Evolutionary conservation across 37 sponge, comb jelly and placozoan genomes (phyloP), one percentile per base, ranked within the genome.

Genomic region (Agelas oroides): DNA sequence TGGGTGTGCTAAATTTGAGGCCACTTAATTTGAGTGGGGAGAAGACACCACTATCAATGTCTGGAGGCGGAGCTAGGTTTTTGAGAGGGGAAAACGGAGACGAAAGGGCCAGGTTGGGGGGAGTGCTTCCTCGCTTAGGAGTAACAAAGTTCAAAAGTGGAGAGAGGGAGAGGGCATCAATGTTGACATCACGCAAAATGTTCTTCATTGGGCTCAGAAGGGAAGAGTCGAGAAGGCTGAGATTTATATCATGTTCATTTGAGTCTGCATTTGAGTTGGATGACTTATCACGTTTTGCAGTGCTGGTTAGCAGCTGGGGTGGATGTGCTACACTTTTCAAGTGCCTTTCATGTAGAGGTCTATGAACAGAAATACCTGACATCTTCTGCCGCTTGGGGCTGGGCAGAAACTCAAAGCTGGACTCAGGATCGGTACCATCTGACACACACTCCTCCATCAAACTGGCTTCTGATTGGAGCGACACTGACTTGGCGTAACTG

Each of bases 41-140:
- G 69, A 80, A 87, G 18, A 80, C 55, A 23, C 87, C 87, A 59
- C 87, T 91, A 65, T 91, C 91, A 30, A 79, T 5, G 15, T 86
- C 78, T 33, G 55, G 38, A 46, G 46, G n/a, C 5, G 14, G 24
- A 8, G 57, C 24, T 34, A 0, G 11, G 24, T 59, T 32, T 15
- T 79, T 79, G 27, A 85, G 65, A 21, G 87, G 83, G 19, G 77
- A 82, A 54, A 86, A 57, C 31, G 87, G 87, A 20, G 78, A 79
- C 13, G 84, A 53, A n/a, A 79, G 27, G 19, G 8, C 5, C 53
- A 36, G 55, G 19, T 25, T 66, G 30, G 62, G 78, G 0, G 70
- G 63, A 28, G 82, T 69, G 16, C 34, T 34, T 15, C 20, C 46
- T 70, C 53, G 61, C 59, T 86, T 56, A 25, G 83, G 83, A 17